These are phyloP conservation scores for Indicator indicator DNA, from an alignment of 2,113 vertebrate genomes.

Conservation along the genomic window DNA sequence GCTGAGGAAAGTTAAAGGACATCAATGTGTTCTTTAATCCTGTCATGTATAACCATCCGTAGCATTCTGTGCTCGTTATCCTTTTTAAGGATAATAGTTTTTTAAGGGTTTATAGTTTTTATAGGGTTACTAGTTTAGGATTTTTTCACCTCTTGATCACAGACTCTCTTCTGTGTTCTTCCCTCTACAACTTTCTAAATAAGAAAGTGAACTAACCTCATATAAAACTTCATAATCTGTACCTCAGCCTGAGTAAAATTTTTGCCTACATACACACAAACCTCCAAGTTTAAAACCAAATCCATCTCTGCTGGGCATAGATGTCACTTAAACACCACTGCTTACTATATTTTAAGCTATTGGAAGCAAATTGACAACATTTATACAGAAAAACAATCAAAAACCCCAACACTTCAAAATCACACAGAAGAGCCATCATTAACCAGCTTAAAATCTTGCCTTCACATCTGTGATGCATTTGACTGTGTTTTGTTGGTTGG, in stretches of 20 bases:
- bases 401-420: background rate
- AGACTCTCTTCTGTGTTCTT: background rate
- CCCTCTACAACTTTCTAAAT: background rate
- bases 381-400: background rate
- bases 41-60: background rate
- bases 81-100: background rate
- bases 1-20: constrained; percentile 36
- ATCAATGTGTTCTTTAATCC: constrained; percentile 13
- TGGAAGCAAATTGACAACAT: background rate
- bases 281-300: background rate
- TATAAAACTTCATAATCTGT: background rate
- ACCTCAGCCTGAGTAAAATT: background rate
- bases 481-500: background rate
- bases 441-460: background rate
- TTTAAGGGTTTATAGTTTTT: constrained; percentile 36
- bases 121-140: constrained; percentile 10
- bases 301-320: background rate
- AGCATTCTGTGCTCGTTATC: constrained; percentile 22
- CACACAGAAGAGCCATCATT: background rate
- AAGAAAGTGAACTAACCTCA: constrained; percentile 10
- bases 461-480: background rate
- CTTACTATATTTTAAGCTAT: background rate
- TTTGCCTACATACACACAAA: background rate
- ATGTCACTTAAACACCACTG: background rate
- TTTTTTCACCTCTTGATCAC: background rate